phyloP scores from a whole-genome alignment of 1,140 invertebrate species.

The Drosophila suzukii region DNA sequence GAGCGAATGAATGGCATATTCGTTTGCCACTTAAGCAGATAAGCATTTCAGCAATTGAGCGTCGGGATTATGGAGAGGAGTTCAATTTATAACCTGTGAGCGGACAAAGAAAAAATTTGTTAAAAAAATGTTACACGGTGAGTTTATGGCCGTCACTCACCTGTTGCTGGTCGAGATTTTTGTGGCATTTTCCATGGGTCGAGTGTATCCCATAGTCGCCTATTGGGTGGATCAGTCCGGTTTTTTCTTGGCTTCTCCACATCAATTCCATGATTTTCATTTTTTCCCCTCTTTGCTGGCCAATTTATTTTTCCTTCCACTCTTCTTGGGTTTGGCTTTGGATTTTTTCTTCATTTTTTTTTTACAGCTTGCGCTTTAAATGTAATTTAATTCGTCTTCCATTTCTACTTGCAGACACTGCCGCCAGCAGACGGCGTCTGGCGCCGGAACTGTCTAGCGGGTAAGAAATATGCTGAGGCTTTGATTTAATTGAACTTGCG shows the following conservation, averaged over 20 bases:
- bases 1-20: conserved; percentile 68
- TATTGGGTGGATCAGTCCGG: neutral
- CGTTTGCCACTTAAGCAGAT: conserved; percentile 57
- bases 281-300: conserved; percentile 23
- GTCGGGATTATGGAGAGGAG: conserved; percentile 26
- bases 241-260: conserved; percentile 31
- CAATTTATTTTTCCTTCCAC: conserved; percentile 43
- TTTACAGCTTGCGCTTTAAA: conserved; percentile 67
- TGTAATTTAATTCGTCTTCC: conserved; percentile 82
- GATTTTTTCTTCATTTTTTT: neutral
- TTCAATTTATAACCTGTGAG: conserved; percentile 28
- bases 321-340: conserved; percentile 19
- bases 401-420: conserved; percentile 71
- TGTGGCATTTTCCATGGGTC: no score
- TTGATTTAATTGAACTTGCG: conserved; percentile 79
- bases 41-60: conserved; percentile 41
- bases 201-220: conserved; percentile 25
- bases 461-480: conserved; percentile 79
- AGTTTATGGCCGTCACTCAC: neutral
- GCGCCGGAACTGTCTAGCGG: conserved; percentile 80
- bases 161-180: conserved; percentile 5
- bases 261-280: conserved; percentile 45
- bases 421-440: conserved; percentile 78
- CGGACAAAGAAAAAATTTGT: conserved; percentile 34
- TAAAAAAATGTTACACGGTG: conserved; percentile 21